Conservation (phyloP, 2,797 vertebrate species). For the Falco novaeseelandiae region DNA sequence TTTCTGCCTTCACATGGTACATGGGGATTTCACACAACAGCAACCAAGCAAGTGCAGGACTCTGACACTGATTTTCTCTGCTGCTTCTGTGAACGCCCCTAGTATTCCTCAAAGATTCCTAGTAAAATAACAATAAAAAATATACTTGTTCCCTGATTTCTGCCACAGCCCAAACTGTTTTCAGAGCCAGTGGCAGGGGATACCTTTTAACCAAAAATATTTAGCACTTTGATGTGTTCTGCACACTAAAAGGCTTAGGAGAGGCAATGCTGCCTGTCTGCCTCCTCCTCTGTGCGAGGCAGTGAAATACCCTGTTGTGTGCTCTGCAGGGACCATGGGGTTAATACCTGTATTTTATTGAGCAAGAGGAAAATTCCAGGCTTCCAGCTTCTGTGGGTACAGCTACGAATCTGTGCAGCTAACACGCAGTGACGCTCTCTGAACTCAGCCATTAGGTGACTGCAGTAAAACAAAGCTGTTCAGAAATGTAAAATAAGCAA, state of each 20-base stretch:
- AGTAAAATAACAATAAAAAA: not conserved
- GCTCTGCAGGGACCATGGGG: not conserved
- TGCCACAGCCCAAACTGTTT: not conserved
- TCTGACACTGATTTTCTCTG: not conserved
- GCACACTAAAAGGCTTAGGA: not conserved
- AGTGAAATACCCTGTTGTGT: not conserved
- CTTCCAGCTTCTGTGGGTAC: not conserved
- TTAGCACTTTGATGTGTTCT: not conserved
- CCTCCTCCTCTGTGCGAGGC: not conserved
- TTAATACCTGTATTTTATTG: not conserved
- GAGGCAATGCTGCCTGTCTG: not conserved
- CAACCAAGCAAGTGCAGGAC: not conserved
- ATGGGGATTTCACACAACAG: rapidly evolving
- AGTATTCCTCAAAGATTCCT: not conserved
- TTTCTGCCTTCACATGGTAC: rapidly evolving
- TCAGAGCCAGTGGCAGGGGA: not conserved
- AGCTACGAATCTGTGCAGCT: not conserved
- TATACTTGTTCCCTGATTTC: not conserved
- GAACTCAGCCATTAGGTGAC: not conserved
- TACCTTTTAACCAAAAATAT: not conserved
- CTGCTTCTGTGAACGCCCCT: not conserved
- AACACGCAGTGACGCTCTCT: rapidly evolving
- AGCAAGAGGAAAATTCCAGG: not conserved
- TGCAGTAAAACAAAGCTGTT: not conserved
- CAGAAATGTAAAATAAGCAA: not conserved